Percentiles rank a stretch among this genome's conserved stretches.
phyloP scores from a whole-genome alignment of 2,888 invertebrate genomes.

The Aporophyla lueneburgensis region DNA sequence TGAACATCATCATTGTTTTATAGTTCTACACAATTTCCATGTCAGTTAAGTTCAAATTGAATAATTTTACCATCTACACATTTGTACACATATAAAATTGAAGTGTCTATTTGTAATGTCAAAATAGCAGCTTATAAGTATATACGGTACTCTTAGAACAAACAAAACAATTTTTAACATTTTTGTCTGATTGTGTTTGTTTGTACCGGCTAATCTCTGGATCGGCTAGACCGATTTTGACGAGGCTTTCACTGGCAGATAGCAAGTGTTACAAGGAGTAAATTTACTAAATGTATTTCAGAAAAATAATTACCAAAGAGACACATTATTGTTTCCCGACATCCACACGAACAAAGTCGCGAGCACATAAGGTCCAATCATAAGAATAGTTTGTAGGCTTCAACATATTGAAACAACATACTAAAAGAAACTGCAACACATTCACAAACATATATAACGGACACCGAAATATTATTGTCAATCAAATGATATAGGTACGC shows the following conservation, averaged over 20 bases:
- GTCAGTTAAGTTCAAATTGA: neutral
- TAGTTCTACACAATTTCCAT: neutral
- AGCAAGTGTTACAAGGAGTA: neutral
- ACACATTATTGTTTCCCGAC: too few species aligned
- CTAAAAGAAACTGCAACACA: slow-evolving; percentile 8
- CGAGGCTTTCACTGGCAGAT: neutral
- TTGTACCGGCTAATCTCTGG: neutral
- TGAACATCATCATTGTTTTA: slow-evolving; percentile 1
- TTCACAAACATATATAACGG: slow-evolving; percentile 18
- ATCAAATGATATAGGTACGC: slow-evolving; percentile 71
- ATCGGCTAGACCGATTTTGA: neutral
- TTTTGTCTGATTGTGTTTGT: too few species aligned
- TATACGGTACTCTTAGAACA: too few species aligned
- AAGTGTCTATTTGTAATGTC: too few species aligned
- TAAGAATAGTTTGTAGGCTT: slow-evolving; percentile 10
- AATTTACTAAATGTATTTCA: too few species aligned
- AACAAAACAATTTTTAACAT: too few species aligned
- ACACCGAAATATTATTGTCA: slow-evolving; percentile 71
- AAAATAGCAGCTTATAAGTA: too few species aligned
- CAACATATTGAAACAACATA: slow-evolving; percentile 4
- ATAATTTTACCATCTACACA: neutral
- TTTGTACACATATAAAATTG: too few species aligned
- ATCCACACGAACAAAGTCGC: too few species aligned
- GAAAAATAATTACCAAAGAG: too few species aligned
- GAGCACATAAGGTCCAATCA: slow-evolving; percentile 6